Base-by-base conservation (phyloP, 2,113 vertebrate genomes). In the Hippocampus guttulatus region DNA sequence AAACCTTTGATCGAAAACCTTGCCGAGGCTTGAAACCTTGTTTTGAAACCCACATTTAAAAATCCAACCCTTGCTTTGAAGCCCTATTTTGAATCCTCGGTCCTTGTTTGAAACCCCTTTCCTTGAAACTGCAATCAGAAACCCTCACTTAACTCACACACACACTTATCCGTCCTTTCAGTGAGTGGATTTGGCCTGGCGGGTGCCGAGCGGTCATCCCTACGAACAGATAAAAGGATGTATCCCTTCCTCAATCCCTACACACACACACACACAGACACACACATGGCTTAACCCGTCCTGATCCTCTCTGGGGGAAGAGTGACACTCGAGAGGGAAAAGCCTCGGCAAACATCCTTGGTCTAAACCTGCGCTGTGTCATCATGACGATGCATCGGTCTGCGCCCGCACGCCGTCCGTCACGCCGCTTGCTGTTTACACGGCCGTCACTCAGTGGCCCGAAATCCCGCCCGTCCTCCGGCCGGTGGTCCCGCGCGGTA, bases 101-200 rank as follows among this genome's bases (percentile, higher is more conserved):
- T 78, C 87, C 89, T 88, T 91, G 83, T 91, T 94, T 95, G 93
- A 93, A 33, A 33, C 33, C 0, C 93, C 93, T 92, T 87, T 93
- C 90, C 33, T 33, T 33, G 33, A 33, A 38, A 38, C 33, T 38
- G 5, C 33, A 38, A 38, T 5, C 33, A 38, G 5, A 84, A 74
- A 73, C 67, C 69, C 67, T 86, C 79, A 75, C 76, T 38, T 6
- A 38, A 76, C 25, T 79, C 77, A 70, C 64, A 89, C 57, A 60
- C 25, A 6, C 25, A 30, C 27, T 60, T 81, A 91, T 89, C 78
- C 87, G 78, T 84, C 78, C 82, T 77, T 85, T 80, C 52, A 88
- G 73, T 69, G 75, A 75, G 76, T 81, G 82, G 84, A 77, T 88
- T 88, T 85, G 86, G 86, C 75, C 75, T 70, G 47, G 71, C 47